phyloP scores from a whole-genome alignment of 1,140 invertebrate genomes.

The Drosophila gunungcola region DNA sequence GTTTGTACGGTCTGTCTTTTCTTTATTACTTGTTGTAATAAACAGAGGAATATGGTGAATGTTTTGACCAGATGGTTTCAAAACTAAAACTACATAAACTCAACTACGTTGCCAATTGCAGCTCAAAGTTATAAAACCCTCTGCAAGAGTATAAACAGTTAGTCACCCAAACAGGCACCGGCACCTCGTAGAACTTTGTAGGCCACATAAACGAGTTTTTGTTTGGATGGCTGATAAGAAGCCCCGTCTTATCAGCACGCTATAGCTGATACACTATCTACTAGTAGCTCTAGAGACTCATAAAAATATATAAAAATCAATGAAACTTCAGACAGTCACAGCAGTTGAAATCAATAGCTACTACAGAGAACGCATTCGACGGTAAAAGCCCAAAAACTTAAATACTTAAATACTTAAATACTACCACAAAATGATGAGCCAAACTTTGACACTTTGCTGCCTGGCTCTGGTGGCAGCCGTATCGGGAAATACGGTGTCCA shows the following conservation, averaged over 20 bases:
- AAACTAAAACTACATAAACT: too few relatives aligned
- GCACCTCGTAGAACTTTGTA: slow-evolving; percentile 43
- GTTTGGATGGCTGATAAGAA: slow-evolving; percentile 41
- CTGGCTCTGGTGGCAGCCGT: slow-evolving; percentile 51
- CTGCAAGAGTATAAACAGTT: slow-evolving; percentile 21
- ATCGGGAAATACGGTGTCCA: slow-evolving; percentile 60
- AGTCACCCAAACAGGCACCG: slow-evolving; percentile 31
- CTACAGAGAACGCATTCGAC: slow-evolving; percentile 51
- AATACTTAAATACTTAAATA: slow-evolving; percentile 12
- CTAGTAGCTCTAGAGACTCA: slow-evolving; percentile 28
- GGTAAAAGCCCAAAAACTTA: slow-evolving; percentile 5
- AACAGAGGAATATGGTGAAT: too few relatives aligned
- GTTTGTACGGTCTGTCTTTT: too few relatives aligned
- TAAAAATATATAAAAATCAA: slow-evolving; percentile 75
- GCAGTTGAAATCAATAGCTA: slow-evolving; percentile 70
- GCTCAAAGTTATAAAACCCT: not conserved
- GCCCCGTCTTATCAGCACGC: slow-evolving; percentile 35
- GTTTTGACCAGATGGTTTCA: too few relatives aligned
- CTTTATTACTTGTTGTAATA: too few relatives aligned
- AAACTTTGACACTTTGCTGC: slow-evolving; percentile 46
- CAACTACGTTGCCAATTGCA: not conserved
- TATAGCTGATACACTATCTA: slow-evolving; percentile 49
- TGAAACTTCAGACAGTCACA: slow-evolving; percentile 59
- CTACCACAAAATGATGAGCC: slow-evolving; percentile 41
- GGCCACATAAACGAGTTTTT: slow-evolving; percentile 51